Conservation (phyloP, 2,888 invertebrate species). For the Archips crataeganus region DNA sequence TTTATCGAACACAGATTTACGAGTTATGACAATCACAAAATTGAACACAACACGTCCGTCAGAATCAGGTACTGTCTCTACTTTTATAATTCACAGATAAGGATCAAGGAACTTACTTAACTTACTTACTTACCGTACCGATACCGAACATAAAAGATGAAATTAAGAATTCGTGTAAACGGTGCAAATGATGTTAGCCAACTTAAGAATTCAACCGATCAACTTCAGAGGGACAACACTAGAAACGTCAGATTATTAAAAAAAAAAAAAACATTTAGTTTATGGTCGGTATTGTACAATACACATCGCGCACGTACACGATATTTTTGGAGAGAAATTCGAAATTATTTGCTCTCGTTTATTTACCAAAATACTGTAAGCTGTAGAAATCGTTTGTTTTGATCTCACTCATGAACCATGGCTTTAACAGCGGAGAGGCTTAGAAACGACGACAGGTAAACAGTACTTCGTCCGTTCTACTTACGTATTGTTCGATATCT, state of each 20-base stretch:
- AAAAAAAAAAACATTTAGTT: constrained; percentile 43
- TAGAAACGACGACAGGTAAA: constrained; percentile 78
- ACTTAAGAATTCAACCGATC: constrained; percentile 26
- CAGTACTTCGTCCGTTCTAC: constrained; percentile 46
- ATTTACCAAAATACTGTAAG: constrained; percentile 30
- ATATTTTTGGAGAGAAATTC: constrained; percentile 56
- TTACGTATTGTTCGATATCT: constrained; percentile 52
- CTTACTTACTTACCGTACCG: too few relatives aligned
- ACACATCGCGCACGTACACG: constrained; percentile 58
- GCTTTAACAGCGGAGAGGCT: constrained; percentile 77
- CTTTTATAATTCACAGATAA: too few relatives aligned
- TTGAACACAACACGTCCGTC: background rate
- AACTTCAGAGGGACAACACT: background rate
- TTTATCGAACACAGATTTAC: constrained; percentile 8
- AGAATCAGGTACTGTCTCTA: too few relatives aligned
- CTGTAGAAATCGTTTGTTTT: constrained; percentile 34
- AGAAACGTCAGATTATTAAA: constrained; percentile 36
- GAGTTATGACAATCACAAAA: constrained; percentile 6
- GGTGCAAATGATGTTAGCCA: background rate
- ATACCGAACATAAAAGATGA: background rate
- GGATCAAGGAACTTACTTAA: background rate
- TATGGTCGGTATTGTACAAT: constrained; percentile 51
- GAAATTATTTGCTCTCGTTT: constrained; percentile 51
- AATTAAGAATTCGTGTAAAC: background rate
- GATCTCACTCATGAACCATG: constrained; percentile 58